A percentile compares a stretch with the other conserved stretches of the same genome.
Evolutionary conservation across 2,113 vertebrate genomes (phyloP).

Genomic region (Polypterus bichir): DNA sequence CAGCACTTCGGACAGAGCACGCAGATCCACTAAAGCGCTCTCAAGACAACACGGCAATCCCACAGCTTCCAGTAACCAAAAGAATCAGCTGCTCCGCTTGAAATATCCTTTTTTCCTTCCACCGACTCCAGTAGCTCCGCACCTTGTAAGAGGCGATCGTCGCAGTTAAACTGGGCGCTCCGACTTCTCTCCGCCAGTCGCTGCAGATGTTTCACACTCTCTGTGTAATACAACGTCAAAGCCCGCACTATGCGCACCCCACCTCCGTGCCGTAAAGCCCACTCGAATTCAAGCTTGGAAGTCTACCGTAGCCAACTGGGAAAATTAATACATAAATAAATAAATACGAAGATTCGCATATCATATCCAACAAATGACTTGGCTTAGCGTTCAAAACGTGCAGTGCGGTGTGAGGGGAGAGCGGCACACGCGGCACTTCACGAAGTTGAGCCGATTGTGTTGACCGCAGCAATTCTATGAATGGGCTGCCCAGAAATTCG

Average conservation of each 20-base stretch:
- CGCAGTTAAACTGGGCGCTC: not conserved
- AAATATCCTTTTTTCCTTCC: constrained; percentile 32
- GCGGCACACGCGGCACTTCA: too few species aligned
- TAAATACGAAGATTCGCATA: too few species aligned
- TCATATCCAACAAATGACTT: too few species aligned
- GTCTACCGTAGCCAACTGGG: not conserved
- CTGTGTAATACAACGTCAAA: not conserved
- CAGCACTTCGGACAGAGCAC: constrained; percentile 33
- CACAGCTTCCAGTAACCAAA: constrained; percentile 32
- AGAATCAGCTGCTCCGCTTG: constrained; percentile 26
- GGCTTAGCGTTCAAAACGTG: too few species aligned
- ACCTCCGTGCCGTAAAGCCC: constrained; percentile 5
- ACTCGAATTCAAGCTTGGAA: not conserved
- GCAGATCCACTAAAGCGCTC: constrained; percentile 15
- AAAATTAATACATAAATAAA: too few species aligned
- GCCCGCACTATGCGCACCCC: not conserved
- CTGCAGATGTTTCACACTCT: constrained; percentile 3
- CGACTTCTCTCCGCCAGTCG: constrained; percentile 7
- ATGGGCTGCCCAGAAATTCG: too few species aligned
- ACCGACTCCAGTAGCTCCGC: constrained; percentile 7
- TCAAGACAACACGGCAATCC: too few species aligned
- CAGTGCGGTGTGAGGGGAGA: too few species aligned
- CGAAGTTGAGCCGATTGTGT: too few species aligned
- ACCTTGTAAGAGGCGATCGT: not conserved
- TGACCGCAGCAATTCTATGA: too few species aligned